phyloP scores from a whole-genome alignment of 92 coral and sea anemone genomes.

The Montipora capitata region DNA sequence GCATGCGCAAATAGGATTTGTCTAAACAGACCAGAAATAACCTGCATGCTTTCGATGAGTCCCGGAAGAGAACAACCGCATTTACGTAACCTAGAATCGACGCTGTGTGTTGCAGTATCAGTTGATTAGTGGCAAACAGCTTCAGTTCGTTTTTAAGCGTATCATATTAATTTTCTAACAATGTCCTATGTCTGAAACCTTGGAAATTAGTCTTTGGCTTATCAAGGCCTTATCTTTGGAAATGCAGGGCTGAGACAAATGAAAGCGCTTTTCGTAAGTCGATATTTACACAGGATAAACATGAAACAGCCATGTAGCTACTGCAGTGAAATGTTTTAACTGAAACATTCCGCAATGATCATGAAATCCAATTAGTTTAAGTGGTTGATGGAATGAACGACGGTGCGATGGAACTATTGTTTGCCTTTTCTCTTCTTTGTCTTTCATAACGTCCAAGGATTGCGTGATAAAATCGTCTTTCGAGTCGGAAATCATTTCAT shows the following conservation, averaged over 20 bases:
- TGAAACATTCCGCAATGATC: neutral
- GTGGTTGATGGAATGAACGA: neutral
- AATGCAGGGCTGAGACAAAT: neutral
- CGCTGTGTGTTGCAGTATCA: neutral
- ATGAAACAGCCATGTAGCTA: neutral
- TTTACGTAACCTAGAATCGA: neutral
- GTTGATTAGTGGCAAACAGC: neutral
- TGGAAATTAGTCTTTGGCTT: neutral
- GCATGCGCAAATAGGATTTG: neutral
- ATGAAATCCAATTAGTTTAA: conserved; percentile 37
- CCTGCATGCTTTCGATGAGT: neutral
- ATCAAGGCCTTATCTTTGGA: neutral
- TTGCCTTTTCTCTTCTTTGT: neutral
- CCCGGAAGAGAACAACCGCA: neutral
- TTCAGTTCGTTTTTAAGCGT: neutral
- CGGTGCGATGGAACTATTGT: no score
- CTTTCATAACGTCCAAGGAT: neutral
- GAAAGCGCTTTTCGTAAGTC: neutral
- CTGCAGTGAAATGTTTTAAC: conserved; percentile 1
- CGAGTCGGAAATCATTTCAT: neutral
- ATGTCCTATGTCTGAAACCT: neutral
- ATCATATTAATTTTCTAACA: neutral
- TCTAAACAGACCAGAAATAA: neutral
- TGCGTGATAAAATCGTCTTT: conserved; percentile 9
- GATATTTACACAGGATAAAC: neutral